Base-by-base conservation (phyloP, 2,888 invertebrate species). In the Euzetes globulus region DNA sequence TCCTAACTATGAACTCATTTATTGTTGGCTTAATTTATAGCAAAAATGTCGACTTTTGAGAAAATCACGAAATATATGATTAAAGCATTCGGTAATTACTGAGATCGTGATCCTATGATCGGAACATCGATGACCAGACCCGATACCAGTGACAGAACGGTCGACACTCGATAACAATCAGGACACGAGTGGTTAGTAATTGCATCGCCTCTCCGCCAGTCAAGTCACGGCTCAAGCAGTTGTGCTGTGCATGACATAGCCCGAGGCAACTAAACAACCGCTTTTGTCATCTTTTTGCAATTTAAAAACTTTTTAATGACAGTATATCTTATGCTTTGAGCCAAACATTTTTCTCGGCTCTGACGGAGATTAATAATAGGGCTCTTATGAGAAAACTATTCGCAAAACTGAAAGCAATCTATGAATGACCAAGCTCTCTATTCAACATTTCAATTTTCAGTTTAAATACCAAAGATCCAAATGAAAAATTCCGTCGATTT, bases 151-250 rank as follows among this genome's bases (percentile, higher is more conserved):
- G 71, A 71, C 71, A 71, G 71, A 52, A 71, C 47, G 22, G 27
- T 71, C 71, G 71, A 50, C 71, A 71, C 71, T 52, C 25, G 71
- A 71, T 71, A 71, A 47, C 27, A 29, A 71, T 71, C 71, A 71
- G 29, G 50, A 71, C 71, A 52, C 50, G 52, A 52, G 50, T 52
- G 52, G 29, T 52, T 71, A 52, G 47, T 71, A 47, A 71, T 50
- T 71, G 71, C 33, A 71, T 50, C 25, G 50, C 50, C 50, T 71
- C 19, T 47, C 27, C 60, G 19, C 33, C 11, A 65, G 33, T 65
- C 33, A 33, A 63, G 63, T 63, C 65, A 65, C 65, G 65, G 25
- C 17, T 29, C 58, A 4, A 22, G 27, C 29, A 29, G 58, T 58
- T 25, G 19, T 58, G 47, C 50, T 63, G 45, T 41, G 41, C 58